A percentile compares a stretch with the other conserved stretches of the same genome.
Evolutionary conservation across 2,113 vertebrate genomes (phyloP).

Genomic region (Heliornis fulica): DNA sequence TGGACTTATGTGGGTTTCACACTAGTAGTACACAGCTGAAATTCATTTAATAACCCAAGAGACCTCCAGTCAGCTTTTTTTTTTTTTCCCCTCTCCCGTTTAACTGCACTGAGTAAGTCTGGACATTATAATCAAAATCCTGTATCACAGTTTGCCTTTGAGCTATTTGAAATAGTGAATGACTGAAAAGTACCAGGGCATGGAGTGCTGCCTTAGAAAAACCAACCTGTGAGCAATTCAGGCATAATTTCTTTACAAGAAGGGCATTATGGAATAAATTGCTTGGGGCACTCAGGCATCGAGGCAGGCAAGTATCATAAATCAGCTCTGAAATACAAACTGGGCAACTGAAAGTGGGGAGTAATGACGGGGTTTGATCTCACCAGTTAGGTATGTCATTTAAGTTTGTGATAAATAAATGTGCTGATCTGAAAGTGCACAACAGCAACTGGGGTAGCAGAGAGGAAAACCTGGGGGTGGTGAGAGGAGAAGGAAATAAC

Average conservation of each 20-base stretch:
- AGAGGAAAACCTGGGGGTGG: not conserved
- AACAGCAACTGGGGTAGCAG: not conserved
- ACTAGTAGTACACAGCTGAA: not conserved
- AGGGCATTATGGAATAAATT: constrained; percentile 8
- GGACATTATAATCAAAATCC: not conserved
- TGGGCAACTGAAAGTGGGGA: not conserved
- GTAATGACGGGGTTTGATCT: not conserved
- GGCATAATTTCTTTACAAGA: not conserved
- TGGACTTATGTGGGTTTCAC: not conserved
- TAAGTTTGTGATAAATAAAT: not conserved
- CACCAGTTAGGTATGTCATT: not conserved
- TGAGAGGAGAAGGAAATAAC: not conserved
- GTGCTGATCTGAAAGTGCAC: not conserved
- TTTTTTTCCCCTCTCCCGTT: not conserved
- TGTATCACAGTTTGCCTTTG: not conserved
- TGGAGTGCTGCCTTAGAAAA: not conserved
- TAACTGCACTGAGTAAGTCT: not conserved
- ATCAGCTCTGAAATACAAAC: constrained; percentile 20
- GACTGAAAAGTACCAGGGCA: not conserved
- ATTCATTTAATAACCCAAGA: not conserved
- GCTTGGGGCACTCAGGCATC: not conserved
- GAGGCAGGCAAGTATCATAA: not conserved
- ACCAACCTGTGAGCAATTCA: not conserved
- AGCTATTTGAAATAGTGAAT: not conserved
- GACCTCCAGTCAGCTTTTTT: not conserved